These are phyloP conservation scores for Chirona hameri DNA, from an alignment of 2,888 invertebrate species.

Conservation along the genomic window DNA sequence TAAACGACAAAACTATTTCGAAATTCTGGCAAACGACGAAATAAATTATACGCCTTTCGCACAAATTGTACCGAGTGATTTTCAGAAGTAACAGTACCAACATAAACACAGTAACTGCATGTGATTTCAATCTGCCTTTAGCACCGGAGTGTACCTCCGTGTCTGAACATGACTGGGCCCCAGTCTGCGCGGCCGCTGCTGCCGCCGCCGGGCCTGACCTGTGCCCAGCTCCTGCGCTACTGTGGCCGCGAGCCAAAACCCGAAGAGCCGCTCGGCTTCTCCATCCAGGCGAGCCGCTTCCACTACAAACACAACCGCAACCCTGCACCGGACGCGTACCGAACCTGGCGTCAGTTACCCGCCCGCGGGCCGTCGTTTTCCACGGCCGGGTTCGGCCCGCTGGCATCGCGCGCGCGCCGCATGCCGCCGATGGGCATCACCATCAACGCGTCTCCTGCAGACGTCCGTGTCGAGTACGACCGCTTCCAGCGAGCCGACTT, in stretches of 20 bases:
- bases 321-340: not conserved
- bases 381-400: not conserved
- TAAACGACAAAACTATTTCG: too few relatives aligned
- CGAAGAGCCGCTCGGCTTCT: not conserved
- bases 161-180: not conserved
- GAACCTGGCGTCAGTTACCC: not conserved
- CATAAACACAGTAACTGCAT: not conserved
- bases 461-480: not conserved
- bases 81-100: not conserved
- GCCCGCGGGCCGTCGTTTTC: not conserved
- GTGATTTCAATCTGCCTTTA: too few relatives aligned
- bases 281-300: not conserved
- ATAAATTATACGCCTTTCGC: not conserved
- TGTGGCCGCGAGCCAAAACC: not conserved
- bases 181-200: not conserved
- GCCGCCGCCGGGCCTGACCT: not conserved
- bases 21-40: too few relatives aligned
- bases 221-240: not conserved
- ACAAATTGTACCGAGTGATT: not conserved
- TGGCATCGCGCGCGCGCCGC: conserved; percentile 6
- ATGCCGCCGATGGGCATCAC: not conserved
- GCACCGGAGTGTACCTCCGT: too few relatives aligned
- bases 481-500: not conserved
- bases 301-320: not conserved
- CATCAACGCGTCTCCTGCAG: conserved; percentile 3